Conservation (phyloP, 2,797 vertebrate genomes). For the Eulemur coronatus region DNA sequence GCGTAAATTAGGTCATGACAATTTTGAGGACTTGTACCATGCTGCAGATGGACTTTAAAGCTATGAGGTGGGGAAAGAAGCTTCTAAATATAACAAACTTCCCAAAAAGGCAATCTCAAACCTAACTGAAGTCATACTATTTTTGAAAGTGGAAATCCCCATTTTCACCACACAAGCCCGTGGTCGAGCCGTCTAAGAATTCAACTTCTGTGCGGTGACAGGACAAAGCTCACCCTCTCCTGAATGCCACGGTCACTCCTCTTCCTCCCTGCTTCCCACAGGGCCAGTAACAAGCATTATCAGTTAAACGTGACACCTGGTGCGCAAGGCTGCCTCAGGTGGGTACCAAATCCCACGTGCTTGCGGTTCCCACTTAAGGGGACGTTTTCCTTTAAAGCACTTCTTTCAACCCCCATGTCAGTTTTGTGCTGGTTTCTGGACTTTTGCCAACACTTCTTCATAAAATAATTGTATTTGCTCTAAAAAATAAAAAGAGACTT, state of each 20-base stretch:
- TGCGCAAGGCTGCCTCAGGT: not conserved
- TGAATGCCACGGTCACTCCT: constrained; percentile 51
- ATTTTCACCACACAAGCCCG: constrained; percentile 45
- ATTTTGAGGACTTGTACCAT: not conserved
- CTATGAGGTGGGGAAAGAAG: not conserved
- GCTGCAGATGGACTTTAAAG: constrained; percentile 14
- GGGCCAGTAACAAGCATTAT: not conserved
- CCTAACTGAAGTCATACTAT: constrained; percentile 70
- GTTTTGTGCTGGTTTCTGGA: not conserved
- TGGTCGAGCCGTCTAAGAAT: constrained; percentile 77
- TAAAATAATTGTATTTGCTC: not conserved
- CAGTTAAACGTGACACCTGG: constrained; percentile 46
- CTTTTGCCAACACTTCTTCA: not conserved
- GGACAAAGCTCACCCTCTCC: constrained; percentile 3
- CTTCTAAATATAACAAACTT: constrained; percentile 76
- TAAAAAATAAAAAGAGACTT: not conserved
- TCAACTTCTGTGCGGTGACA: not conserved
- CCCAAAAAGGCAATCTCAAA: constrained; percentile 75
- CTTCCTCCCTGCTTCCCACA: constrained; percentile 75
- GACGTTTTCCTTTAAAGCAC: not conserved
- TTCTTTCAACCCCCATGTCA: not conserved
- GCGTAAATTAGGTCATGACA: not conserved
- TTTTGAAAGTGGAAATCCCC: constrained; percentile 80
- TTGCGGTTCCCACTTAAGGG: not conserved
- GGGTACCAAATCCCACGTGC: not conserved